Conservation (phyloP, 2,113 vertebrate genomes). For the Oncorhynchus clarkii region DNA sequence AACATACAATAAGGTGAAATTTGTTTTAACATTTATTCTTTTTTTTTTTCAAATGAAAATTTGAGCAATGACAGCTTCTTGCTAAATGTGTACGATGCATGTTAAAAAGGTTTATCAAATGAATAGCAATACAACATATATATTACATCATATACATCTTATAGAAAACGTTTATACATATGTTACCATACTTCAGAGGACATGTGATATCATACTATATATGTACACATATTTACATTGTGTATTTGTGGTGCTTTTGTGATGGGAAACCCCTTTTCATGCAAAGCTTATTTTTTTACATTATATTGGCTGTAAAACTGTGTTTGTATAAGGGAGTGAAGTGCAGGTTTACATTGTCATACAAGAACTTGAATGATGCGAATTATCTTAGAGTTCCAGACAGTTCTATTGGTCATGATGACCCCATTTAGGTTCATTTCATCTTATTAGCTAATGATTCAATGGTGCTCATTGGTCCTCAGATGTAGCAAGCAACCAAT, state of each 20-base stretch:
- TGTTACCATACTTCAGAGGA: constrained; percentile 37
- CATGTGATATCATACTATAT: constrained; percentile 45
- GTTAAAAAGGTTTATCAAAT: constrained; percentile 20
- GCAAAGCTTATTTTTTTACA: not conserved
- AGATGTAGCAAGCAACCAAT: constrained; percentile 35
- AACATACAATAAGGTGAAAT: not conserved
- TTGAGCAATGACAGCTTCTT: constrained; percentile 30
- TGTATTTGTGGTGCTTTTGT: constrained; percentile 4
- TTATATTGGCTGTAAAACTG: constrained; percentile 2
- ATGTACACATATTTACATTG: constrained; percentile 57
- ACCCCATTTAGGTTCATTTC: not conserved
- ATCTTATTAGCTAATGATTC: not conserved
- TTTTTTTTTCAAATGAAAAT: constrained; percentile 3
- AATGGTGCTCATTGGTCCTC: constrained; percentile 20
- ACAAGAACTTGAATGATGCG: not conserved
- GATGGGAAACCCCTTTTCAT: constrained; percentile 7
- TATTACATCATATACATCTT: constrained; percentile 90
- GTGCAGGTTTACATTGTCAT: not conserved
- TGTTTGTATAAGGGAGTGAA: not conserved
- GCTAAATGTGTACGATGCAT: not conserved
- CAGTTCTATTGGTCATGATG: not conserved
- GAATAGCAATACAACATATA: constrained; percentile 16
- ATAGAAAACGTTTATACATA: constrained; percentile 68
- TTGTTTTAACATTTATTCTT: not conserved
- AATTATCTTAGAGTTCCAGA: not conserved